These are phyloP conservation scores for Protaetia brevitarsis DNA, from an alignment of 1,140 invertebrate genomes.

Conservation along the genomic window DNA sequence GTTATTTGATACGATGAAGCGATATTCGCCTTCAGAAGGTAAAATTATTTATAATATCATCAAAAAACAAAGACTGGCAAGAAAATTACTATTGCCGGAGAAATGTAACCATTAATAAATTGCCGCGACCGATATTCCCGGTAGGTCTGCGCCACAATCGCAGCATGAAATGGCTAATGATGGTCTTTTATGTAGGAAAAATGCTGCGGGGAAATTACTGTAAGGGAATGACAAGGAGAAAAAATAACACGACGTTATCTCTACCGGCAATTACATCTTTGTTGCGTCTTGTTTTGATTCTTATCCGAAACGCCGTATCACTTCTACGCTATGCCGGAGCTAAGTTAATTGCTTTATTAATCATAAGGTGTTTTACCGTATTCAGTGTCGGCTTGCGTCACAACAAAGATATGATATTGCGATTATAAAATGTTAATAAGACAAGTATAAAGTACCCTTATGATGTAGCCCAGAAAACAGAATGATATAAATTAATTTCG, in stretches of 20 bases:
- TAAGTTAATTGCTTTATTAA: neutral
- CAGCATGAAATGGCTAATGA: constrained; percentile 15
- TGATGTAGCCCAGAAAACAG: no score
- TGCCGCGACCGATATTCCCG: neutral
- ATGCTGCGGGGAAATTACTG: neutral
- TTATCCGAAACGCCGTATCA: neutral
- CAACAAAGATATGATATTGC: no score
- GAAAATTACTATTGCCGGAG: neutral
- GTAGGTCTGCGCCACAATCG: neutral
- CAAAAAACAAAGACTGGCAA: neutral
- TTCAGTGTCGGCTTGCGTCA: neutral
- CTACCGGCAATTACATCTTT: neutral
- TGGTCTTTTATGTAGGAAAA: neutral
- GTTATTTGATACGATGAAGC: neutral
- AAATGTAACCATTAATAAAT: neutral
- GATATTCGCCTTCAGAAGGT: neutral
- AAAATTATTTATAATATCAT: constrained; percentile 2
- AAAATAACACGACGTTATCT: neutral
- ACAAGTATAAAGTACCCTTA: no score
- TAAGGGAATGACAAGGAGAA: neutral
- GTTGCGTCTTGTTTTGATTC: neutral
- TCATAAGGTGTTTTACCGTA: neutral
- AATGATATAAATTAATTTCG: no score
- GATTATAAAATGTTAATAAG: no score
- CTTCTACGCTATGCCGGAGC: neutral